Evolutionary conservation across 2,797 vertebrate species (phyloP).

Genomic region (Trachops cirrhosus): DNA sequence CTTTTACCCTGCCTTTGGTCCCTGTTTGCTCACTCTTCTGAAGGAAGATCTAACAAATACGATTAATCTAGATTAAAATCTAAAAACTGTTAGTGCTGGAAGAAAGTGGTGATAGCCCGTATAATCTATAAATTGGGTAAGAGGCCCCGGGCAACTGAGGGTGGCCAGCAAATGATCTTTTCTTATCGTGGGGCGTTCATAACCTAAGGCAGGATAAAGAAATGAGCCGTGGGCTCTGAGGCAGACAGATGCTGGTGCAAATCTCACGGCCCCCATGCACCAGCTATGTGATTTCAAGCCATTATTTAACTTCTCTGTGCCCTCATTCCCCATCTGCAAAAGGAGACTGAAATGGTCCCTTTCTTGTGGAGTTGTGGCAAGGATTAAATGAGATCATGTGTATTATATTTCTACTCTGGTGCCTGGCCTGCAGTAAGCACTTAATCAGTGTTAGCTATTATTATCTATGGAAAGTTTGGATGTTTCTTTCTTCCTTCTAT

Average conservation of each 20-base stretch:
- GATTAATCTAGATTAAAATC: neutral
- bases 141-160: neutral
- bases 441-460: constrained; percentile 19
- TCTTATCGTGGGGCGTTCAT: neutral
- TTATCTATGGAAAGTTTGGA: neutral
- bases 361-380: neutral
- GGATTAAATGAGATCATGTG: neutral
- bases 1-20: neutral
- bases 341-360: neutral
- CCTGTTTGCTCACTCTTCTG: neutral
- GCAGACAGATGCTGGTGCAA: neutral
- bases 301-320: neutral
- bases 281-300: neutral
- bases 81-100: neutral
- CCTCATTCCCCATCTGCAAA: neutral
- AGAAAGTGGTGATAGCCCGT: neutral
- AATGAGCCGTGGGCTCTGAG: neutral
- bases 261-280: neutral
- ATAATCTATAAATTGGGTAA: neutral
- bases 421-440: neutral
- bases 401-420: neutral
- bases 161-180: neutral
- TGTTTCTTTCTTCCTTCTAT: neutral
- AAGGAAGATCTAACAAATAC: neutral
- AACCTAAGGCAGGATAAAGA: neutral